A percentile compares a stretch with the other conserved stretches of the same genome.
These are phyloP conservation scores for Romanogobio albipinnatus DNA, from an alignment of 2,113 vertebrate genomes.

Conservation along the genomic window DNA sequence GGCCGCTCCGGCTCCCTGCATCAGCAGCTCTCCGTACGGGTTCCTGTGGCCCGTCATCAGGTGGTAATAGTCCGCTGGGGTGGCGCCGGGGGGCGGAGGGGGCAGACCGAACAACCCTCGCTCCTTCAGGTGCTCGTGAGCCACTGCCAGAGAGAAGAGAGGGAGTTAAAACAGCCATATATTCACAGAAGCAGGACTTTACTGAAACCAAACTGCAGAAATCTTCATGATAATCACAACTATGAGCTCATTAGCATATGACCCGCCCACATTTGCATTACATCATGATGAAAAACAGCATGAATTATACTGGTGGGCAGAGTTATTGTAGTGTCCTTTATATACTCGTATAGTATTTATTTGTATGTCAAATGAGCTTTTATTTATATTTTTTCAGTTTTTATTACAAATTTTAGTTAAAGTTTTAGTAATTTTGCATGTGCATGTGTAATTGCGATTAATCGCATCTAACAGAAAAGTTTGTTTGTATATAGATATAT, in stretches of 20 bases:
- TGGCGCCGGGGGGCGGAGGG: conserved; percentile 80
- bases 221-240: not conserved
- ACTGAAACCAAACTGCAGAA: not conserved
- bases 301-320: not conserved
- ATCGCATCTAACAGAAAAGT: no score
- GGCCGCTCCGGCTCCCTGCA: conserved; percentile 83
- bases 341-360: not conserved
- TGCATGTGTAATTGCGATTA: no score
- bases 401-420: not conserved
- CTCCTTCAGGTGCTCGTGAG: conserved; percentile 93
- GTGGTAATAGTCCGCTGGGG: conserved; percentile 90
- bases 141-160: conserved; percentile 73
- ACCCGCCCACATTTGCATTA: not conserved
- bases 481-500: no score
- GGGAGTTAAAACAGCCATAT: conserved; percentile 34
- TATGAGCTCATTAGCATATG: not conserved
- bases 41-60: conserved; percentile 90
- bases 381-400: not conserved
- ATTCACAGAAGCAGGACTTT: not conserved
- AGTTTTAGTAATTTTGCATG: not conserved
- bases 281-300: not conserved
- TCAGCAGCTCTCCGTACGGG: conserved; percentile 88
- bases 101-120: conserved; percentile 86
- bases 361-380: not conserved
- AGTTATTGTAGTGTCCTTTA: conserved; percentile 45